phyloP scores from a whole-genome alignment of 2,888 invertebrate genomes.

The Cetonia aurata region DNA sequence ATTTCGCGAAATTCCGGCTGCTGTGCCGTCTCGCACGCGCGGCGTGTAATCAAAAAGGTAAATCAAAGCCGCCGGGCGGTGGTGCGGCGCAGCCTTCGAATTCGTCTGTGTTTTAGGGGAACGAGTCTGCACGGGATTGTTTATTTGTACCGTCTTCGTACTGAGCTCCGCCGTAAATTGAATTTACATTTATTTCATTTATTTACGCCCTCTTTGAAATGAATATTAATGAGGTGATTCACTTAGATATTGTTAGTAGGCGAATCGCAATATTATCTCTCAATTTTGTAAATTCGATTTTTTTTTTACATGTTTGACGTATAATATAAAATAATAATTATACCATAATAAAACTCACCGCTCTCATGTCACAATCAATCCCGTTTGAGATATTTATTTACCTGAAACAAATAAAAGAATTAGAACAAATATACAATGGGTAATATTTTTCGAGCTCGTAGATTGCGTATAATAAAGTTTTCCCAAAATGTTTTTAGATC shows the following conservation, averaged over 20 bases:
- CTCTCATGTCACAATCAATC: too few species aligned
- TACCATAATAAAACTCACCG: too few species aligned
- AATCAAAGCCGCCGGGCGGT: conserved; percentile 59
- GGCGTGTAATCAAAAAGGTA: conserved; percentile 63
- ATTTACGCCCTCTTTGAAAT: conserved; percentile 34
- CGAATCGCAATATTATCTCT: too few species aligned
- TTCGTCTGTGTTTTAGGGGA: conserved; percentile 42
- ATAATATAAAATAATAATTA: too few species aligned
- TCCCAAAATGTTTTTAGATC: too few species aligned
- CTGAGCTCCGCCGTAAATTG: conserved; percentile 17
- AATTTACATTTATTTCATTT: conserved; percentile 38
- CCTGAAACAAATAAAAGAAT: conserved; percentile 38
- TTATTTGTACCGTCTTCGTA: conserved; percentile 57
- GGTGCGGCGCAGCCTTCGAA: conserved; percentile 55
- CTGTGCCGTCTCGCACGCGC: background rate
- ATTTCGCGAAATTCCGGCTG: conserved; percentile 15
- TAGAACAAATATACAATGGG: background rate
- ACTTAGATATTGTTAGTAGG: conserved; percentile 3
- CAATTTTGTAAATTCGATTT: background rate
- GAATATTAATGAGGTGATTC: conserved; percentile 38
- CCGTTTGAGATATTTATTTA: background rate
- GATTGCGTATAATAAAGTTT: too few species aligned
- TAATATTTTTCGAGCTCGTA: conserved; percentile 5
- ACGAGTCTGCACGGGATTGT: conserved; percentile 59
- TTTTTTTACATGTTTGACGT: too few species aligned